phyloP scores from a whole-genome alignment of 2,113 vertebrate genomes.

The Ailuropoda melanoleuca region DNA sequence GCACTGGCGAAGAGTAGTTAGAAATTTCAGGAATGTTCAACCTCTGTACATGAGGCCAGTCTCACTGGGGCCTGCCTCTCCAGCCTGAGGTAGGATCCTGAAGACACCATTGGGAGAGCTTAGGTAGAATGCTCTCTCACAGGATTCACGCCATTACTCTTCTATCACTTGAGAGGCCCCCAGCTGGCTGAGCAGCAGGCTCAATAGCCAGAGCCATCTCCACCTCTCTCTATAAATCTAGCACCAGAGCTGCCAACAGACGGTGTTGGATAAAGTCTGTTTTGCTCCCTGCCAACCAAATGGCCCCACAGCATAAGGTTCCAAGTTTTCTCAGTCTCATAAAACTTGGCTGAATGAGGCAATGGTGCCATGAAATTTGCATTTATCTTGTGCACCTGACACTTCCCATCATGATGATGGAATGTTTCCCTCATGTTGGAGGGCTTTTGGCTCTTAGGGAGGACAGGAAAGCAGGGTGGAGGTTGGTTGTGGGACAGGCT shows the following conservation, averaged over 20 bases:
- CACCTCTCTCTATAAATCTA: conserved; percentile 69
- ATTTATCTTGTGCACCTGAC: conserved; percentile 80
- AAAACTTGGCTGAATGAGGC: conserved; percentile 74
- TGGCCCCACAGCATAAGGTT: conserved; percentile 74
- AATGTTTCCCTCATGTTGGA: conserved; percentile 55
- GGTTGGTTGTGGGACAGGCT: conserved; percentile 57
- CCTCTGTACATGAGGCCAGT: neutral
- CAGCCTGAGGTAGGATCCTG: neutral
- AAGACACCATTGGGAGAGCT: neutral
- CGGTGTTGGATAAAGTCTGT: conserved; percentile 69
- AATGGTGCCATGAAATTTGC: conserved; percentile 73
- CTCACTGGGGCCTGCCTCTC: neutral
- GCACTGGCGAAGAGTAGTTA: neutral
- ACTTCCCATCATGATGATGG: conserved; percentile 72
- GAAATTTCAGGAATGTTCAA: neutral
- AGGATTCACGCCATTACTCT: conserved; percentile 54
- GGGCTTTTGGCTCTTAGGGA: conserved; percentile 51
- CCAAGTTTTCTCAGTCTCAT: conserved; percentile 77
- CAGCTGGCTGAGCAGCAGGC: conserved; percentile 65
- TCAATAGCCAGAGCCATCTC: conserved; percentile 62
- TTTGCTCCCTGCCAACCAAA: conserved; percentile 78
- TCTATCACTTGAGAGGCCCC: conserved; percentile 63
- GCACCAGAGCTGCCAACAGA: conserved; percentile 69
- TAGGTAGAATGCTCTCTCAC: conserved; percentile 10
- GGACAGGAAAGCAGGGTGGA: conserved; percentile 65